These are phyloP conservation scores for Lagenorhynchus albirostris DNA, from an alignment of 2,113 vertebrate species.

Conservation along the genomic window DNA sequence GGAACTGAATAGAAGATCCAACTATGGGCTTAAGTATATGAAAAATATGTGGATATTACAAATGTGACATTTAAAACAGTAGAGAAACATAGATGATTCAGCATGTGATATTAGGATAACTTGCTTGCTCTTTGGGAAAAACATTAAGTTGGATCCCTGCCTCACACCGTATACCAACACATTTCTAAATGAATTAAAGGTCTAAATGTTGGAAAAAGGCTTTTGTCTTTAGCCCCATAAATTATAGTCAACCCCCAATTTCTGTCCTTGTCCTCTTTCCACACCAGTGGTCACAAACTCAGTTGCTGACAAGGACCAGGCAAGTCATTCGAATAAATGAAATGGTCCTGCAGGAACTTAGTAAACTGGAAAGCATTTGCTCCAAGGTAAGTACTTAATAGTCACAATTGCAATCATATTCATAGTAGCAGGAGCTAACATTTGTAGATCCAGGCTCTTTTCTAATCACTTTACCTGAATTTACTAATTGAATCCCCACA, in stretches of 20 bases:
- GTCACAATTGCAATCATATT: neutral
- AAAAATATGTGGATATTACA: neutral
- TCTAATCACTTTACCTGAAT: neutral
- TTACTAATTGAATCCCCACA: neutral
- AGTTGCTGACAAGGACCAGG: neutral
- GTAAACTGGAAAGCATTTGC: neutral
- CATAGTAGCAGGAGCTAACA: neutral
- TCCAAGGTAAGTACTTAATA: neutral
- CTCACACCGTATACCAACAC: neutral
- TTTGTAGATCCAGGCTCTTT: neutral
- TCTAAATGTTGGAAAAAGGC: neutral
- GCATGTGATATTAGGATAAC: neutral
- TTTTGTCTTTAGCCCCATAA: neutral
- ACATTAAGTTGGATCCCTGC: neutral
- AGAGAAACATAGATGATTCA: neutral
- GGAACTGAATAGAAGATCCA: neutral
- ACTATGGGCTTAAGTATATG: neutral
- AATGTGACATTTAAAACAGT: neutral
- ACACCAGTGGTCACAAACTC: neutral
- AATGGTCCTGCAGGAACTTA: neutral
- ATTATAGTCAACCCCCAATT: neutral
- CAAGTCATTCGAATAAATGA: neutral
- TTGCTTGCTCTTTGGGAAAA: neutral
- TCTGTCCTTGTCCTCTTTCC: neutral
- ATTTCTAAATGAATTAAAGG: slow-evolving; percentile 8